These are phyloP conservation scores for Orbicella faveolata DNA, from an alignment of 64 coral and sea anemone genomes.

Conservation along the genomic window DNA sequence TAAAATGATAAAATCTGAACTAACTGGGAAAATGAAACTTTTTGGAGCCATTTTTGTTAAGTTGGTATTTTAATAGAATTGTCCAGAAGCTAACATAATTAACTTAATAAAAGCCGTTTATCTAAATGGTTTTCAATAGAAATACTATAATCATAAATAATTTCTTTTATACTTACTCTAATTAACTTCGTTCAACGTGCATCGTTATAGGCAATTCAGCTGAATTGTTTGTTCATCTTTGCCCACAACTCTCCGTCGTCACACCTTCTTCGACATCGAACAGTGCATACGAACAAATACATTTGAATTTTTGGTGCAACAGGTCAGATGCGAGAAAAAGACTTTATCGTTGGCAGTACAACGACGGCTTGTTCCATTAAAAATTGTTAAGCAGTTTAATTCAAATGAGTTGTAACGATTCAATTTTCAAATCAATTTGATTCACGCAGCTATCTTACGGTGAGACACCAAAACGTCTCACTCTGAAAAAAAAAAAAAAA, in stretches of 20 bases:
- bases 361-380: not conserved
- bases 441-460: not conserved
- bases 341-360: not conserved
- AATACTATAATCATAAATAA: conserved; percentile 24
- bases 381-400: not conserved
- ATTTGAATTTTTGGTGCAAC: not conserved
- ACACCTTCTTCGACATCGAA: not conserved
- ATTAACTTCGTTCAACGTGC: not conserved
- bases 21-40: not conserved
- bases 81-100: not conserved
- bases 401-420: conserved; percentile 20
- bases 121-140: conserved; percentile 20
- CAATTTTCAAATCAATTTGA: not conserved
- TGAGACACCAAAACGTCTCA: too few species aligned
- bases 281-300: not conserved
- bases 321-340: not conserved
- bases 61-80: not conserved
- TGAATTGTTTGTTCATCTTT: not conserved
- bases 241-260: not conserved
- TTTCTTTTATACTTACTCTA: conserved; percentile 18
- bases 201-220: conserved; percentile 2
- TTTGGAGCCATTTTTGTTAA: not conserved
- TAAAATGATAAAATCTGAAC: not conserved
- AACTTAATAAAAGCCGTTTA: conserved; percentile 10
- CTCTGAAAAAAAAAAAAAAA: not conserved